A percentile compares a stretch with the other conserved stretches of the same genome.
phyloP scores from a whole-genome alignment of 1,140 invertebrate genomes.

The Lerema accius region DNA sequence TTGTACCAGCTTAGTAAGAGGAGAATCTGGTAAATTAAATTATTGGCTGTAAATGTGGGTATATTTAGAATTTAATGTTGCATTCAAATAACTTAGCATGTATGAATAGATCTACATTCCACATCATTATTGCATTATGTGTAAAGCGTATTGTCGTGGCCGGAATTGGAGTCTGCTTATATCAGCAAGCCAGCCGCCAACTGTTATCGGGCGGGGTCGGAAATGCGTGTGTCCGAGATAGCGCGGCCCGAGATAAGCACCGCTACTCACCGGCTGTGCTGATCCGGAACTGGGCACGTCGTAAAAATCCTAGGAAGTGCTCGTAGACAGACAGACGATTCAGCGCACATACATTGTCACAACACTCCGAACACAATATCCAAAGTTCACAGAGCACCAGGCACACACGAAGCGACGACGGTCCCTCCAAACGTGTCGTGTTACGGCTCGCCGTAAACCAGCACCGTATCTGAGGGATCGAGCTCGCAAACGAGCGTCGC shows the following conservation, averaged over 20 bases:
- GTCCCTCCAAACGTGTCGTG: slow-evolving; percentile 82
- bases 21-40: neutral
- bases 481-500: slow-evolving; percentile 74
- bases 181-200: slow-evolving; percentile 35
- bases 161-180: slow-evolving; percentile 44
- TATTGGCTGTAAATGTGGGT: neutral
- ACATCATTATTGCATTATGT: slow-evolving; percentile 1
- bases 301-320: slow-evolving; percentile 69
- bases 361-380: slow-evolving; percentile 74
- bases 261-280: slow-evolving; percentile 80
- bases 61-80: neutral
- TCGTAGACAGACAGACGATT: slow-evolving; percentile 54
- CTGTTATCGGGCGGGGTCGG: slow-evolving; percentile 79
- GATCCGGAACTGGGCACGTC: slow-evolving; percentile 77
- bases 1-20: neutral
- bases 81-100: neutral
- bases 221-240: slow-evolving; percentile 80
- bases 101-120: neutral
- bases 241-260: slow-evolving; percentile 75
- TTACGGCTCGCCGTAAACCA: slow-evolving; percentile 82
- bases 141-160: slow-evolving; percentile 14
- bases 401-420: slow-evolving; percentile 71
- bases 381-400: slow-evolving; percentile 75
- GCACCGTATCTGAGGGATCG: slow-evolving; percentile 81
- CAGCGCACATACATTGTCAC: slow-evolving; percentile 75